Evolutionary conservation across 2,113 vertebrate species (phyloP).

Genomic region (Silurus meridionalis): DNA sequence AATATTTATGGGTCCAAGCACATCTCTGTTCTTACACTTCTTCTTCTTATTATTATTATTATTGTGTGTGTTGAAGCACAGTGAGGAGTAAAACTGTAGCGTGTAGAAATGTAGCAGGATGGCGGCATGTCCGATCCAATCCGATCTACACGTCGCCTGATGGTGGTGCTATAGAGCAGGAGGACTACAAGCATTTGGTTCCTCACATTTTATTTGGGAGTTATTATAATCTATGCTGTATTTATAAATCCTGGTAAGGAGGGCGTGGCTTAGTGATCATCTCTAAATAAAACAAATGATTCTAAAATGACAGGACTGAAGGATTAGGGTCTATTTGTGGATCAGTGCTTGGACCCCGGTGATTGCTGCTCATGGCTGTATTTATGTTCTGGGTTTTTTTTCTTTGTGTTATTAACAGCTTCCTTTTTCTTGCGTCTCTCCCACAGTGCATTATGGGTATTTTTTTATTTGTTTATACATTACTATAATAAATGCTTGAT

Average conservation of each 20-base stretch:
- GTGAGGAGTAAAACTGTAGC: not conserved
- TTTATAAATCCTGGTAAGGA: not conserved
- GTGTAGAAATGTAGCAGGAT: not conserved
- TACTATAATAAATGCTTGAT: not conserved
- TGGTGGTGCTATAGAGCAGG: not conserved
- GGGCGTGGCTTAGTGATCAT: not conserved
- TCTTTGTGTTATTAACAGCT: not conserved
- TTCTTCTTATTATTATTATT: not conserved
- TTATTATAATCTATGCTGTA: not conserved
- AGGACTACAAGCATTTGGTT: not conserved
- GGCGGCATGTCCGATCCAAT: not conserved
- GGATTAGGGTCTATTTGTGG: not conserved
- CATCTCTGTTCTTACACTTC: not conserved
- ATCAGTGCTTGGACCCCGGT: not conserved
- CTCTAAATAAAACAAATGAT: not conserved
- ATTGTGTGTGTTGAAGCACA: not conserved
- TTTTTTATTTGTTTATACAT: not conserved
- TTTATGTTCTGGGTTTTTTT: not conserved
- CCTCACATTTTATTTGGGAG: not conserved
- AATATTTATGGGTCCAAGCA: slow-evolving; percentile 8
- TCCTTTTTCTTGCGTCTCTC: not conserved
- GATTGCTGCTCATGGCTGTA: not conserved
- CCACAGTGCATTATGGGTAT: not conserved
- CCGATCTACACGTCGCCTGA: not conserved
- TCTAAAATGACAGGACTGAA: not conserved